Evolutionary conservation across 2,797 vertebrate genomes (phyloP).

Genomic region (Otolemur crassicaudatus): DNA sequence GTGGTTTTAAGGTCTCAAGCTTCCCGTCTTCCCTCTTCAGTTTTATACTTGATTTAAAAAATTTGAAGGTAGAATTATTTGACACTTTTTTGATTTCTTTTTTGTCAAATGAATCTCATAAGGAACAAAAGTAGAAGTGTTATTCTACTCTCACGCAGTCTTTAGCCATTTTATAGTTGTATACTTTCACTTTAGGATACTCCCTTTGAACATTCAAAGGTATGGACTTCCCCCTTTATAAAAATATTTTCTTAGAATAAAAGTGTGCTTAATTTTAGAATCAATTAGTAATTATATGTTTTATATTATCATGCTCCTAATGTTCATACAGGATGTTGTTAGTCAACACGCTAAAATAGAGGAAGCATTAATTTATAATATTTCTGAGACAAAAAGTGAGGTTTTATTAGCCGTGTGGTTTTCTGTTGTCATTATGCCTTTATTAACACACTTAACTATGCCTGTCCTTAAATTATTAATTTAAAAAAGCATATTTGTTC

Average conservation of each 20-base stretch:
- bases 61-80: neutral
- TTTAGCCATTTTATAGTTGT: neutral
- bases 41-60: constrained; percentile 21
- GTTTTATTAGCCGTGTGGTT: constrained; percentile 31
- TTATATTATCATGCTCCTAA: constrained; percentile 37
- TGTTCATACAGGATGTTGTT: constrained; percentile 43
- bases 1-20: neutral
- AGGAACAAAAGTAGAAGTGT: constrained; percentile 1
- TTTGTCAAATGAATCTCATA: constrained; percentile 7
- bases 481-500: constrained; percentile 49
- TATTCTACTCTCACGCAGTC: neutral
- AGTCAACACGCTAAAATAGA: constrained; percentile 54
- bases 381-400: neutral
- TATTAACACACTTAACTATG: constrained; percentile 31
- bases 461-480: neutral
- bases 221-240: constrained; percentile 24
- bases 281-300: constrained; percentile 23
- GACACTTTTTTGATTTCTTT: neutral
- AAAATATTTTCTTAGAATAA: constrained; percentile 53
- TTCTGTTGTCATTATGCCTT: constrained; percentile 44
- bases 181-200: neutral
- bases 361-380: neutral
- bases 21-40: neutral
- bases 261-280: constrained; percentile 61
- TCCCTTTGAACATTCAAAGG: constrained; percentile 2